Conservation (phyloP, 1,140 invertebrate species). For the Lordiphosa clarofinis region DNA sequence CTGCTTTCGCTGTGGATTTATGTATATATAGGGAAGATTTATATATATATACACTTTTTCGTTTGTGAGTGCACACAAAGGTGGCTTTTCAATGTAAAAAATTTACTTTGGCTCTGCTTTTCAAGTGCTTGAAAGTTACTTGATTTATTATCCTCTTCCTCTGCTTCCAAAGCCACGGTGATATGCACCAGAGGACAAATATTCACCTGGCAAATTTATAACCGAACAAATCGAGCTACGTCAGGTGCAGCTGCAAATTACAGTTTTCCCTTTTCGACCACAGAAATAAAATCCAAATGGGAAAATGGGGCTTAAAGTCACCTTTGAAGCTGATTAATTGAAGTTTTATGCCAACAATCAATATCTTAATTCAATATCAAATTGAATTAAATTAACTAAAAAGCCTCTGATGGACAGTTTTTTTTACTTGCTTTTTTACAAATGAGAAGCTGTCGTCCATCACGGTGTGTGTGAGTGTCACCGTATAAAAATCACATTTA, state of each 20-base stretch:
- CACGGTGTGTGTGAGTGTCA: background rate
- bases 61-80: conserved; percentile 57
- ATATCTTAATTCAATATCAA: conserved; percentile 4
- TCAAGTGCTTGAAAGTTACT: conserved; percentile 73
- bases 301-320: conserved; percentile 24
- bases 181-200: conserved; percentile 63
- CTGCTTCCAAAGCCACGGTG: background rate
- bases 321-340: background rate
- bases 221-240: conserved; percentile 41
- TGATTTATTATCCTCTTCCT: conserved; percentile 62
- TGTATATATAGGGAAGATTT: conserved; percentile 13
- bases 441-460: conserved; percentile 33
- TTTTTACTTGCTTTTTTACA: no score
- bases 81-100: conserved; percentile 54
- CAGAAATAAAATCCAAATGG: background rate
- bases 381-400: conserved; percentile 53
- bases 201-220: conserved; percentile 53
- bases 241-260: conserved; percentile 60
- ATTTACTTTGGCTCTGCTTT: conserved; percentile 60
- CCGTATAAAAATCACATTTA: conserved; percentile 76
- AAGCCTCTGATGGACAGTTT: conserved; percentile 19
- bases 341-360: conserved; percentile 3
- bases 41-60: conserved; percentile 22
- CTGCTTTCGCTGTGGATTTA: conserved; percentile 62
- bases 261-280: conserved; percentile 60